Conservation (phyloP, 2,888 invertebrate species). For the Apantesis nais region DNA sequence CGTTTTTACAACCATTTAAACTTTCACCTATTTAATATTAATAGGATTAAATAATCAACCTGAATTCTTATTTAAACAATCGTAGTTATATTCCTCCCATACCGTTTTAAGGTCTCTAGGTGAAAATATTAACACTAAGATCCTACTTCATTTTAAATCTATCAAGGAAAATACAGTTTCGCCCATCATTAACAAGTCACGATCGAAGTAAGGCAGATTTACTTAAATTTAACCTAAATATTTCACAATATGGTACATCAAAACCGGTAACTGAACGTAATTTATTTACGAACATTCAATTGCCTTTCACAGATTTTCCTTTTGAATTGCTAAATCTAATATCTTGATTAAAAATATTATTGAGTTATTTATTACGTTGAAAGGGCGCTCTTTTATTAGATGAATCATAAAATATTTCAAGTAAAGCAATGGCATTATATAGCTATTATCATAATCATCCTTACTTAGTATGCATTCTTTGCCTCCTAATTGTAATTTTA, state of each 20-base stretch:
- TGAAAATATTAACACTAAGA: background rate
- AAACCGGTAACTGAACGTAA: slow-evolving; percentile 2
- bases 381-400: background rate
- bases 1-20: too few species aligned
- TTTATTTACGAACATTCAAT: background rate
- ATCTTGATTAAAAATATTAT: background rate
- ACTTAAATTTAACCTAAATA: background rate
- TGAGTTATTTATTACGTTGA: background rate
- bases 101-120: too few species aligned
- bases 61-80: background rate
- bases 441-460: slow-evolving; percentile 7
- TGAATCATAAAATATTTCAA: background rate
- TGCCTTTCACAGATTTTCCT: background rate
- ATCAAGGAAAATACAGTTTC: background rate
- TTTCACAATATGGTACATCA: slow-evolving; percentile 1
- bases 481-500: slow-evolving; percentile 4
- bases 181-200: background rate
- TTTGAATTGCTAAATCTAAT: slow-evolving; percentile 3
- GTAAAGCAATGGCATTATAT: slow-evolving; percentile 1
- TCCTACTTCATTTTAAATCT: background rate
- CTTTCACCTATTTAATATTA: too few species aligned
- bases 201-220: background rate
- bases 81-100: background rate
- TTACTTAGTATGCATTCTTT: slow-evolving; percentile 6
- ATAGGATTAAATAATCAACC: background rate